phyloP scores from a whole-genome alignment of 2,888 invertebrate genomes.

The Sussaba pulchella region DNA sequence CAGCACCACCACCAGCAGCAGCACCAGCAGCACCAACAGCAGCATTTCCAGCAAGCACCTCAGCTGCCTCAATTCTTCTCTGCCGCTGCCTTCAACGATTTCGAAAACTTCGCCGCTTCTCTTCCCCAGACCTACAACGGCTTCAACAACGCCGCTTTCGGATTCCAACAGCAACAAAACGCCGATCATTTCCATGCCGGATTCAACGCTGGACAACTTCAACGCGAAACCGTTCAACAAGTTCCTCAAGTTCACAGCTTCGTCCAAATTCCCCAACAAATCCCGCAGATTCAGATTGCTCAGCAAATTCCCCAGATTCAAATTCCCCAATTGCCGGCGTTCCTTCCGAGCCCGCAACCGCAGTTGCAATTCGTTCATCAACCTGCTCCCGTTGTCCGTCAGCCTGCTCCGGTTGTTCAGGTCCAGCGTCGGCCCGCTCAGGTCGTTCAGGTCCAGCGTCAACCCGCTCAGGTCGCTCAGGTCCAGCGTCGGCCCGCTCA shows the following conservation, averaged over 20 bases:
- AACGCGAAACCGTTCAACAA: not conserved
- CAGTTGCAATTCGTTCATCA: not conserved
- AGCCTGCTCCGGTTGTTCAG: too few species aligned
- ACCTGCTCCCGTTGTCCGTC: too few species aligned
- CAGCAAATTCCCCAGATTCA: not conserved
- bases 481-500: constrained; percentile 9
- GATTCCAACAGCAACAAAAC: not conserved
- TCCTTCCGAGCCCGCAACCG: not conserved
- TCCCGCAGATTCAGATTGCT: not conserved
- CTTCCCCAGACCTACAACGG: not conserved
- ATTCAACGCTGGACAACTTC: not conserved
- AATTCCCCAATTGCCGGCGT: not conserved
- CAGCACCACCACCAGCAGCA: too few species aligned
- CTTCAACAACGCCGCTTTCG: constrained; percentile 4
- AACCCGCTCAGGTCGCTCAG: constrained; percentile 24
- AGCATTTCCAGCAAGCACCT: constrained; percentile 15
- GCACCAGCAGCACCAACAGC: too few species aligned
- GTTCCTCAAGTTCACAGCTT: not conserved
- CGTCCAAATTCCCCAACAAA: not conserved
- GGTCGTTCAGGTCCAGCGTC: not conserved
- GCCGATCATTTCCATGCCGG: not conserved
- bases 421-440: too few species aligned
- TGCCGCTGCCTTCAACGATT: not conserved
- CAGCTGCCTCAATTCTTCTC: constrained; percentile 32
- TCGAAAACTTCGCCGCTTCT: constrained; percentile 4